Conservation (phyloP, 2,113 vertebrate species). For the Callipepla californica region DNA sequence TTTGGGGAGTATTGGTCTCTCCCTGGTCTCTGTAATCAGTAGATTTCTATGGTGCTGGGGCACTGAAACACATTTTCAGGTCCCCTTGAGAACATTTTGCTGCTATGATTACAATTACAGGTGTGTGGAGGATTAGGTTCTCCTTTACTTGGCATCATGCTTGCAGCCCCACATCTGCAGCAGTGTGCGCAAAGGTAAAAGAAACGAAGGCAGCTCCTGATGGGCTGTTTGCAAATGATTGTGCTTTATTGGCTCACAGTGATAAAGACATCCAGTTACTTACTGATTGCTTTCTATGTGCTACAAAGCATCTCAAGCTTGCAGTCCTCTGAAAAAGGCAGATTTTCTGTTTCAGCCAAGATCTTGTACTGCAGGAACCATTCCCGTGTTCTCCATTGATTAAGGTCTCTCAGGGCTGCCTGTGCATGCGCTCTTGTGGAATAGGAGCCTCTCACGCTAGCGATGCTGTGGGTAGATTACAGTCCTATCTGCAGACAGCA, state of each 20-base stretch:
- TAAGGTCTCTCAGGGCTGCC: neutral
- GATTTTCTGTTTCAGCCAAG: neutral
- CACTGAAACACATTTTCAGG: neutral
- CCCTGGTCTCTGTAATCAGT: neutral
- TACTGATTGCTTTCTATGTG: neutral
- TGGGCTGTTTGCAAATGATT: neutral
- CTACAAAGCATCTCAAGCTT: neutral
- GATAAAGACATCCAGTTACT: neutral
- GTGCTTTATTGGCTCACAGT: neutral
- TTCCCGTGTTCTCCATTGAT: neutral
- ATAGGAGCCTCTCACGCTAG: slow-evolving; percentile 16
- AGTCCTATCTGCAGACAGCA: neutral
- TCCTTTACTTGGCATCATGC: fast-evolving
- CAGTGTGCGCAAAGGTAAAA: neutral
- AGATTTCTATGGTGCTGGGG: neutral
- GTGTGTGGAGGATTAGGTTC: neutral
- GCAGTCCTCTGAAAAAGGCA: neutral
- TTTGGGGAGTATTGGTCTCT: neutral
- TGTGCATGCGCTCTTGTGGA: neutral
- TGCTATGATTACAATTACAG: neutral
- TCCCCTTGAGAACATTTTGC: neutral
- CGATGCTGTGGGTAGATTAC: slow-evolving; percentile 22
- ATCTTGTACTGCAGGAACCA: neutral
- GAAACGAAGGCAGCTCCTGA: neutral
- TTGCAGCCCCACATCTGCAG: neutral